phyloP scores from a whole-genome alignment of 92 coral and sea anemone species.

The Palythoa caribaeorum region DNA sequence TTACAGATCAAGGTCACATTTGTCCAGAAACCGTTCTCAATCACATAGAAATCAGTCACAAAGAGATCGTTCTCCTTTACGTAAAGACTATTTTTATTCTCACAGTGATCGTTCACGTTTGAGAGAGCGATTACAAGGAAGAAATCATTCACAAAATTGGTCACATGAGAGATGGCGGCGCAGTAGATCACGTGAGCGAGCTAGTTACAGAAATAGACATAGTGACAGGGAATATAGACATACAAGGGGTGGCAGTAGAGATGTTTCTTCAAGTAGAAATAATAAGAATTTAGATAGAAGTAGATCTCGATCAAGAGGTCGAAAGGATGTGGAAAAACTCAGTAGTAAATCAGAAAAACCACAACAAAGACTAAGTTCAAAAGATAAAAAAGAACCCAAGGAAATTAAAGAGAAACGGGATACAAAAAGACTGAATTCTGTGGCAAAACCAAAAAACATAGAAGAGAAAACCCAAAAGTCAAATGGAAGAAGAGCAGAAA shows the following conservation, averaged over 20 bases:
- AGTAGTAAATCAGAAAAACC: conserved; percentile 30
- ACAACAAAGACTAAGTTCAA: background rate
- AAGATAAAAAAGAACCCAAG: background rate
- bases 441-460: background rate
- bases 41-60: conserved; percentile 24
- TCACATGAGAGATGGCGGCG: conserved; percentile 31
- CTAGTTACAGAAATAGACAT: conserved; percentile 44
- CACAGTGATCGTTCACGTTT: conserved; percentile 11
- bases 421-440: background rate
- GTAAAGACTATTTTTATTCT: conserved; percentile 19
- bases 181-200: conserved; percentile 46
- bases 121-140: conserved; percentile 14
- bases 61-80: conserved; percentile 45
- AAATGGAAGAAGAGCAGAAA: conserved; percentile 8
- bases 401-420: background rate
- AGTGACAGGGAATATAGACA: conserved; percentile 51
- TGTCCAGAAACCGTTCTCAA: conserved; percentile 1
- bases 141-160: conserved; percentile 53
- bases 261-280: conserved; percentile 15
- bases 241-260: conserved; percentile 58
- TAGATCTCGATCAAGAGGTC: conserved; percentile 40
- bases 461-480: conserved; percentile 12
- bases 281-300: conserved; percentile 1
- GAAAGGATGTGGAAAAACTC: background rate
- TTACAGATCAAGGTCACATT: conserved; percentile 51